Evolutionary conservation across 2,888 invertebrate species (phyloP).

Genomic region (Monochamus alternatus): DNA sequence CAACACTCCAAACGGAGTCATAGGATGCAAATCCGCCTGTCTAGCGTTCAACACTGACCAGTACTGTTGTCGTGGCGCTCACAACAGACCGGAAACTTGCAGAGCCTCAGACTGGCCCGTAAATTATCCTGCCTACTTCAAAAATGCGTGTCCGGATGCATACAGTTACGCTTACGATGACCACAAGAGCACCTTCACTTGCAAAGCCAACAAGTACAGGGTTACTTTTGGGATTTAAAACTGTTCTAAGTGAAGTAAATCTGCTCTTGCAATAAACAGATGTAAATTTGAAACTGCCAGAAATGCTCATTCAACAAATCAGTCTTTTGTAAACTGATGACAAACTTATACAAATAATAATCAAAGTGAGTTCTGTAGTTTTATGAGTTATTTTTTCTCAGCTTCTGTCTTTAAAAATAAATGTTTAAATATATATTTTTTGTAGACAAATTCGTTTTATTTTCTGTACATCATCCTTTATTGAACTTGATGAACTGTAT

Average conservation of each 20-base stretch:
- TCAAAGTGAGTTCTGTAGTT: too few species aligned
- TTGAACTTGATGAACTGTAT: too few species aligned
- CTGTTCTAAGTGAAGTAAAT: background rate
- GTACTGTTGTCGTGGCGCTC: constrained; percentile 70
- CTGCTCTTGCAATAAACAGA: too few species aligned
- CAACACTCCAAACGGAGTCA: constrained; percentile 54
- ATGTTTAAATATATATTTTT: too few species aligned
- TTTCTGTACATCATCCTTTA: too few species aligned
- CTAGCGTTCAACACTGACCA: constrained; percentile 68
- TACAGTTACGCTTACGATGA: constrained; percentile 74
- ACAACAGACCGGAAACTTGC: constrained; percentile 68
- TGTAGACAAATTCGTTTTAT: too few species aligned
- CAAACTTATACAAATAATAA: too few species aligned
- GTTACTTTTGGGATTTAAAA: constrained; percentile 59
- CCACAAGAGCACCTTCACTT: constrained; percentile 70
- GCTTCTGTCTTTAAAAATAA: too few species aligned
- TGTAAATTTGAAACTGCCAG: too few species aligned
- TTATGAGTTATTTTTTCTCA: too few species aligned
- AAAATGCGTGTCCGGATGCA: constrained; percentile 71
- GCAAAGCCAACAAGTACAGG: constrained; percentile 61
- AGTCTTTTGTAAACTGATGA: too few species aligned
- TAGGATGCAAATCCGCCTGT: constrained; percentile 72
- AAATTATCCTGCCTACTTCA: constrained; percentile 69
- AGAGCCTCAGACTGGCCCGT: constrained; percentile 62
- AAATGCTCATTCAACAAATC: too few species aligned